Percentiles rank a stretch among this genome's conserved stretches.
phyloP scores from a whole-genome alignment of 2,797 vertebrate genomes.

The Acanthis flammea region DNA sequence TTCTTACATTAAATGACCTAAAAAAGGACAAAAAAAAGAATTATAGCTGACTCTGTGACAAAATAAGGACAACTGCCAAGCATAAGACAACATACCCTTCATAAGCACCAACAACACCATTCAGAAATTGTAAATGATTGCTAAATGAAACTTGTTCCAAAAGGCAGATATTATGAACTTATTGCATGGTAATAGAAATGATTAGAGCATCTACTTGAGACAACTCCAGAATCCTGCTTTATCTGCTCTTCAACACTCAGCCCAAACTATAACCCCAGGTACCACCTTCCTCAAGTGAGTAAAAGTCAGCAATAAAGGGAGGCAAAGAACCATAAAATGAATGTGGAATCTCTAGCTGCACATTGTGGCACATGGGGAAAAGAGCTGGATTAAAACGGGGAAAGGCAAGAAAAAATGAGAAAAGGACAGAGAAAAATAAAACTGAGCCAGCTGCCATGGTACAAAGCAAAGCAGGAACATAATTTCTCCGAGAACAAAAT shows the following conservation, averaged over 20 bases:
- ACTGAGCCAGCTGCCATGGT: not conserved
- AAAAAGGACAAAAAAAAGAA: not conserved
- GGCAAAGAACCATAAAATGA: not conserved
- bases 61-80: not conserved
- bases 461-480: not conserved
- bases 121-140: not conserved
- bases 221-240: not conserved
- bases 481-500: not conserved
- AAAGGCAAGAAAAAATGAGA: not conserved
- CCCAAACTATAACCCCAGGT: not conserved
- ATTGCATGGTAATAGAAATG: not conserved
- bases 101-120: accelerated
- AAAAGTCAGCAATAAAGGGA: not conserved
- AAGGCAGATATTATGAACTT: not conserved
- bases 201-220: not conserved
- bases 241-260: not conserved
- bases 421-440: not conserved
- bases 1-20: constrained; percentile 83
- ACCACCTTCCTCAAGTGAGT: not conserved
- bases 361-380: too few relatives aligned
- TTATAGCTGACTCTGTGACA: not conserved
- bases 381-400: not conserved
- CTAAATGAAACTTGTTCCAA: not conserved
- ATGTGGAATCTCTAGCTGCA: not conserved
- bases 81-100: not conserved